phyloP scores from a whole-genome alignment of 2,113 vertebrate genomes.

The Aix galericulata region DNA sequence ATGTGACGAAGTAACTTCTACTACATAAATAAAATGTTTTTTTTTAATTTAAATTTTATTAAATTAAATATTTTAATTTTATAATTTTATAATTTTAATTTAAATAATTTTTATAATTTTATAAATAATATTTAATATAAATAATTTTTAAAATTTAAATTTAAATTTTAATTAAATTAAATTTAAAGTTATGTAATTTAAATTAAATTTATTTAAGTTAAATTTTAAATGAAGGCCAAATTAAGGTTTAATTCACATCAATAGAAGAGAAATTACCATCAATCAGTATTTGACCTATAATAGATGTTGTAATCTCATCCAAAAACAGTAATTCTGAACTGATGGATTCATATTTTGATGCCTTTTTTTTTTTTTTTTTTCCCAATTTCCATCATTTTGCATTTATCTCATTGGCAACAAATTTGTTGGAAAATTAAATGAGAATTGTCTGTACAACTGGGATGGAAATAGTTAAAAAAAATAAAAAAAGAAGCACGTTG shows the following conservation, averaged over 20 bases:
- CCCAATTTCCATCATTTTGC: not conserved
- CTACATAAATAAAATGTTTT: too few relatives aligned
- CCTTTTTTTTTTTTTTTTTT: not conserved
- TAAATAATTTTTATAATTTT: too few relatives aligned
- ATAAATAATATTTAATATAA: too few relatives aligned
- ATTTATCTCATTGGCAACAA: not conserved
- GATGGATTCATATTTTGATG: not conserved
- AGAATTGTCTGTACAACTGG: not conserved
- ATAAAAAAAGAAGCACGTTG: not conserved
- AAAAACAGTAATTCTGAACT: not conserved
- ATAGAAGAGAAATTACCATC: not conserved
- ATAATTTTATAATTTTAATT: too few relatives aligned
- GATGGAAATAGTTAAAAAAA: not conserved
- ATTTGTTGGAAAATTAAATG: not conserved
- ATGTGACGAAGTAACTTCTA: not conserved
- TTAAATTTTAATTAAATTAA: too few relatives aligned
- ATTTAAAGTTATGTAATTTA: too few relatives aligned
- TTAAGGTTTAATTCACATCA: not conserved
- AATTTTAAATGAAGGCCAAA: not conserved
- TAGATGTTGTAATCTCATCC: not conserved
- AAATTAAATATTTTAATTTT: too few relatives aligned
- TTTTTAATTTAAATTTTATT: too few relatives aligned
- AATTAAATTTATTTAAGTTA: too few relatives aligned
- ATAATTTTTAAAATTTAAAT: too few relatives aligned
- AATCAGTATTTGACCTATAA: not conserved